Evolutionary conservation across 2,888 invertebrate genomes (phyloP).

Genomic region (Pseudeuparius sepicola): DNA sequence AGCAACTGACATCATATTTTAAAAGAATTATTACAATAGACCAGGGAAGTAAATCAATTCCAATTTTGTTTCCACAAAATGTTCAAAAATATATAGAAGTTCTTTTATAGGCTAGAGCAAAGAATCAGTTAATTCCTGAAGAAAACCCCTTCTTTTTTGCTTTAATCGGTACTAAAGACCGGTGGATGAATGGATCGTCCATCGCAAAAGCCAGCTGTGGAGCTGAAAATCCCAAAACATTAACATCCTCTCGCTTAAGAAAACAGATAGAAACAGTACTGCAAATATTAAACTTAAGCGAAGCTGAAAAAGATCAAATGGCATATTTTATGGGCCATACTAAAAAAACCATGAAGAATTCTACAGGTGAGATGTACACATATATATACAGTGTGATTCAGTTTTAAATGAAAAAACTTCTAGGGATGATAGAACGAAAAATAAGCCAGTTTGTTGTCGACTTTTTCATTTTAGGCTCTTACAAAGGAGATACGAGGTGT

Average conservation of each 20-base stretch:
- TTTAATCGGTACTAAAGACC: conserved; percentile 18
- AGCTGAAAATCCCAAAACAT: conserved; percentile 20
- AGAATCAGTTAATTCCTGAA: conserved; percentile 18
- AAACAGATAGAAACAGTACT: conserved; percentile 26
- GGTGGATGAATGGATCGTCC: conserved; percentile 24
- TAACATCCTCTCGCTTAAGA: conserved; percentile 22
- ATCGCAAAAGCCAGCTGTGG: conserved; percentile 20
- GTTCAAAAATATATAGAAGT: conserved; percentile 16
- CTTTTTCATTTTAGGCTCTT: too few relatives aligned
- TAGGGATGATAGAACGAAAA: too few relatives aligned
- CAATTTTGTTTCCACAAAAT: conserved; percentile 17
- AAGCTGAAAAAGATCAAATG: conserved; percentile 18
- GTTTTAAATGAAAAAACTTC: too few relatives aligned
- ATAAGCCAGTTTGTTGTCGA: too few relatives aligned
- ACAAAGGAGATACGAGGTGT: too few relatives aligned
- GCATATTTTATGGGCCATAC: conserved; percentile 22
- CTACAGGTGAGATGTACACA: conserved; percentile 8
- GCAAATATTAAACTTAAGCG: conserved; percentile 20
- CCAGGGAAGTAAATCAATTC: conserved; percentile 20
- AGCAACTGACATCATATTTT: conserved; percentile 20
- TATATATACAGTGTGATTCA: too few relatives aligned
- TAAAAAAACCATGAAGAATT: too few relatives aligned
- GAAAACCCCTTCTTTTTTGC: conserved; percentile 24
- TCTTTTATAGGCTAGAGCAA: conserved; percentile 15
- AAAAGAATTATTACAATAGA: conserved; percentile 19